phyloP scores from a whole-genome alignment of 2,888 invertebrate genomes.

The Parapristionchus giblindavisi region DNA sequence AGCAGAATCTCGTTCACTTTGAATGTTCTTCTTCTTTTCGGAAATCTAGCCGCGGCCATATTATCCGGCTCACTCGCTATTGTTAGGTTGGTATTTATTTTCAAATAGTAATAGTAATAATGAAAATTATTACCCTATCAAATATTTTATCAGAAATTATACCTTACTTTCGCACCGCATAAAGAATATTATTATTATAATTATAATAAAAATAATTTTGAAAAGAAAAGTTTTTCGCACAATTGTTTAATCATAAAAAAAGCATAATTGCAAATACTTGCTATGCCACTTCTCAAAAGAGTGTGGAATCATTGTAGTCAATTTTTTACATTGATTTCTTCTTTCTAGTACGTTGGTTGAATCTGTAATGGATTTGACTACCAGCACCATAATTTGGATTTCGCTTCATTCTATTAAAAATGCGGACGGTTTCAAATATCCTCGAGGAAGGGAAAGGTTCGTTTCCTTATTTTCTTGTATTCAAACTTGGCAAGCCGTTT shows the following conservation, averaged over 20 bases:
- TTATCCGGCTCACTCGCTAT: neutral
- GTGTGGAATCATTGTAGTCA: too few species aligned
- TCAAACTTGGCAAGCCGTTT: too few species aligned
- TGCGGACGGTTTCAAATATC: conserved; percentile 32
- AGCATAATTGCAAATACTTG: neutral
- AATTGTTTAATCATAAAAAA: neutral
- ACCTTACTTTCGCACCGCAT: too few species aligned
- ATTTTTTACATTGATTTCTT: too few species aligned
- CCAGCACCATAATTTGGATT: neutral
- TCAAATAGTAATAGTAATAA: too few species aligned
- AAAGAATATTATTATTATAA: too few species aligned
- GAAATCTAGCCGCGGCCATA: neutral
- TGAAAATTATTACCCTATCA: too few species aligned
- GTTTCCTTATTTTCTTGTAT: too few species aligned
- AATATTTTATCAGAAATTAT: too few species aligned
- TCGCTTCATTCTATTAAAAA: neutral
- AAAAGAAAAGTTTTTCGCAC: neutral
- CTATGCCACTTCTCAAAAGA: too few species aligned
- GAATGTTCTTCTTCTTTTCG: neutral
- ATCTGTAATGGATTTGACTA: neutral
- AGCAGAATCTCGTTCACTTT: neutral
- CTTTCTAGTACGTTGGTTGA: neutral
- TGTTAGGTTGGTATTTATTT: neutral
- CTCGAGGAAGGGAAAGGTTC: conserved; percentile 58
- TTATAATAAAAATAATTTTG: neutral